Evolutionary conservation across 2,888 invertebrate species (phyloP), one percentile per base, ranked within the genome.

Genomic region (Timandra comae): DNA sequence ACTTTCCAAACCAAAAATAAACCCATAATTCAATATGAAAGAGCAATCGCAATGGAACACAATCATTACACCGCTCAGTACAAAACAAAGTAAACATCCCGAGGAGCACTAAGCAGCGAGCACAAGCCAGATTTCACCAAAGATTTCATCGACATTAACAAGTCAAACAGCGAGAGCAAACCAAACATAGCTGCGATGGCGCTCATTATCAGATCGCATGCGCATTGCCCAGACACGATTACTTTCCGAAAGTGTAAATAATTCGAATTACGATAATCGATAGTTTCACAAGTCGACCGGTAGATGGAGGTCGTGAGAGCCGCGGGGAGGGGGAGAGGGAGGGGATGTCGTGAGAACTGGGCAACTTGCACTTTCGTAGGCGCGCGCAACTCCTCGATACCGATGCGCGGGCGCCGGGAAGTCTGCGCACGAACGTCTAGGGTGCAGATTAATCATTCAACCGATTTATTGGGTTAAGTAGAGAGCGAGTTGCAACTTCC

Each of bases 281-380:
- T 66, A 67, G 65, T 66, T 66, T 58, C 61, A 52, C 61, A 54
- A 63, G 49, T 50, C 49, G 48, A 41, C 47, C 51, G 55, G 46
- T 48, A 55, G 57, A 55, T 58, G 57, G 52, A 56, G 63, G 49
- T 44, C 42, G 48, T 27, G 35, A 34, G 37, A 22, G 16, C 43
- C 41, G 46, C 48, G 28, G 50, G 46, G 40, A 46, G 43, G 45
- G 46, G 49, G 56, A 50, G 46, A n/a, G n/a, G n/a, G n/a, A n/a
- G n/a, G n/a, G n/a, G n/a, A 64, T 68, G 67, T 70, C 81, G 79
- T 82, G 82, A 66, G 81, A 81, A 79, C 72, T 73, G 68, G 75
- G 69, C 56, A 62, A 82, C 84, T 84, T 81, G 82, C 84, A 76
- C 84, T 84, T 82, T 84, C 82, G 69, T 66, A 63, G 63, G 66